Percentiles rank a stretch among this genome's conserved stretches.
Conservation (phyloP, 1,140 invertebrate species). For the Parapsyche elsis region DNA sequence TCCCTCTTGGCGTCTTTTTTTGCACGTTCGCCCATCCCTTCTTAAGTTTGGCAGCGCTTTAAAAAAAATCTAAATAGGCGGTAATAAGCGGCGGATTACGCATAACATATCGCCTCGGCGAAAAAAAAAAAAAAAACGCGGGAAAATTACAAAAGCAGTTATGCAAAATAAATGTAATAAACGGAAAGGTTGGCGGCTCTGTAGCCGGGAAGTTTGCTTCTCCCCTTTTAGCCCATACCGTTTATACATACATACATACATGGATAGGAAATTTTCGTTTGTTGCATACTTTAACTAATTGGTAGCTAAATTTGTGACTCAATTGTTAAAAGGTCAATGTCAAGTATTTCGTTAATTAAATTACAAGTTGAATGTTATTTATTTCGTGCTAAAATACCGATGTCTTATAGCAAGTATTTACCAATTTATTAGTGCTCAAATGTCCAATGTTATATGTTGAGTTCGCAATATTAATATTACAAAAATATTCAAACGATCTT, state of each 20-base stretch:
- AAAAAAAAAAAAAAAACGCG: conserved; percentile 37
- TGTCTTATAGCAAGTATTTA: too few species aligned
- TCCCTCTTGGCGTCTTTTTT: neutral
- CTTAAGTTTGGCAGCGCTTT: conserved; percentile 23
- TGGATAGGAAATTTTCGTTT: neutral
- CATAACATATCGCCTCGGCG: conserved; percentile 50
- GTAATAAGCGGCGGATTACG: conserved; percentile 55
- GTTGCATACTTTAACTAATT: too few species aligned
- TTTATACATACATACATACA: neutral
- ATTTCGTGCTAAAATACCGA: too few species aligned
- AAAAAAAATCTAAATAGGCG: conserved; percentile 46
- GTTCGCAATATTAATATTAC: too few species aligned
- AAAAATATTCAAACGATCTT: too few species aligned
- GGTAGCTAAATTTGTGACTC: too few species aligned
- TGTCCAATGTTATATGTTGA: too few species aligned
- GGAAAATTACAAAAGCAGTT: conserved; percentile 54
- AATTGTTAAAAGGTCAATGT: too few species aligned
- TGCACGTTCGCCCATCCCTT: conserved; percentile 22
- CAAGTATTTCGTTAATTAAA: too few species aligned
- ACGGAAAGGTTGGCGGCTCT: neutral
- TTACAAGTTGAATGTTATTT: too few species aligned
- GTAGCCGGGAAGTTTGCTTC: neutral
- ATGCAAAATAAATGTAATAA: conserved; percentile 51
- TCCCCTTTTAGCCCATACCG: neutral
- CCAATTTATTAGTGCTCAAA: too few species aligned